Base-by-base conservation (phyloP, 1,140 invertebrate species). In the Eurytemora carolleeae region DNA sequence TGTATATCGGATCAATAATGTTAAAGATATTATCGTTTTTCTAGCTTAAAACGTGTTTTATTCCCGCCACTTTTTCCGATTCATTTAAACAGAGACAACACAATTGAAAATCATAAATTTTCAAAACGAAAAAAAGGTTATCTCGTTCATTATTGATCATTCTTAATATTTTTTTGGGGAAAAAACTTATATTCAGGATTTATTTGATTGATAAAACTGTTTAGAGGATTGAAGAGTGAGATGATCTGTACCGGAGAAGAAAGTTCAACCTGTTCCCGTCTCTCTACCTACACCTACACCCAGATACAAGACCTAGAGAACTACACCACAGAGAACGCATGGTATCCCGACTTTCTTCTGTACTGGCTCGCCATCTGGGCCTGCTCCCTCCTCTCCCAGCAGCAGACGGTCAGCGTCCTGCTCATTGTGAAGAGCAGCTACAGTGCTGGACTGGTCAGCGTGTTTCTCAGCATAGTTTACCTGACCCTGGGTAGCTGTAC, bases 361-460 rank as follows among this genome's bases (percentile, higher is more conserved):
- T 53, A 58, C 25, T 62, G 60, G 60, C 55, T 62, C 2, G 53
- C 60, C 54, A 72, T 92, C 0, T 73, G 72, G 73, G 66, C 68
- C 3, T 67, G 70, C n/a, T 72, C 70, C 59, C 76, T 87, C 0
- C 82, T 87, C 61, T 80, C 84, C 0, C 87, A 93, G 68, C 87
- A 92, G 68, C 79, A 88, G 63, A 82, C 85, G 0, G 80, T 91
- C 24, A 81, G 84, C 0, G 76, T 88, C 24, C 75, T 91, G 65
- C 82, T 90, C 78, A 75, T 88, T 3, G 76, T 91, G 0, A 86
- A 84, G 67, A 80, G 81, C 65, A 79, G 82, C 0, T 78, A 87
- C 23, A 81, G 79, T 7, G 84, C 85, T 1, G 81, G 82, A 17
- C 78, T 86, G 2, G 78, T 80, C 1, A 85, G 85, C 24, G 76